These are phyloP conservation scores for Scotopteryx bipunctaria DNA, from an alignment of 2,888 invertebrate species.

Conservation along the genomic window DNA sequence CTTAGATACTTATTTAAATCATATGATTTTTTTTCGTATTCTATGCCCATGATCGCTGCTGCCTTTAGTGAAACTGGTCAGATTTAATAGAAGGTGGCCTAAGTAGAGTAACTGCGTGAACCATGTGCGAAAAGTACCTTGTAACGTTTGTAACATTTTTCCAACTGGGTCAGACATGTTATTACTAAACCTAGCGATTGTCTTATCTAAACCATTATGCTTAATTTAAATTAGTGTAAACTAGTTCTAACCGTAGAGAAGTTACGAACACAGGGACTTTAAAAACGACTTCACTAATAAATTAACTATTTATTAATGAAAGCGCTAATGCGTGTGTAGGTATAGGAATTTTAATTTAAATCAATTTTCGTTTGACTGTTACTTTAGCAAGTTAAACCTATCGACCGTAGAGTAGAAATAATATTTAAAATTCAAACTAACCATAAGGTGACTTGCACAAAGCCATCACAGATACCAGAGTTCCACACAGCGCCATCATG, in stretches of 20 bases:
- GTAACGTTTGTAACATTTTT: constrained; percentile 5
- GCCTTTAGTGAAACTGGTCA: too few relatives aligned
- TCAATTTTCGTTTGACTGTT: not conserved
- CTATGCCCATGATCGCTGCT: too few relatives aligned
- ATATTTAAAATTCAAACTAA: constrained; percentile 41
- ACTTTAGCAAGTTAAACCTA: not conserved
- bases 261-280: not conserved
- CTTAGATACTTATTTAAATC: too few relatives aligned
- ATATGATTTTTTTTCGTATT: too few relatives aligned
- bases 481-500: constrained; percentile 52
- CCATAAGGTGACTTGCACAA: constrained; percentile 51
- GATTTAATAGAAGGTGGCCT: too few relatives aligned
- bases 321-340: too few relatives aligned
- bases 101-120: too few relatives aligned
- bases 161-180: constrained; percentile 13
- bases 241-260: constrained; percentile 9
- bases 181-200: constrained; percentile 7
- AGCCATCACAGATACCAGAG: constrained; percentile 56
- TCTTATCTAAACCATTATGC: constrained; percentile 1
- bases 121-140: too few relatives aligned
- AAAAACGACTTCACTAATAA: not conserved
- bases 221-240: constrained; percentile 19
- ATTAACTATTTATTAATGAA: not conserved
- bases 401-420: not conserved
- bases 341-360: too few relatives aligned